Evolutionary conservation across 2,888 invertebrate species (phyloP).

Genomic region (Gonocerus acuteangulatus): DNA sequence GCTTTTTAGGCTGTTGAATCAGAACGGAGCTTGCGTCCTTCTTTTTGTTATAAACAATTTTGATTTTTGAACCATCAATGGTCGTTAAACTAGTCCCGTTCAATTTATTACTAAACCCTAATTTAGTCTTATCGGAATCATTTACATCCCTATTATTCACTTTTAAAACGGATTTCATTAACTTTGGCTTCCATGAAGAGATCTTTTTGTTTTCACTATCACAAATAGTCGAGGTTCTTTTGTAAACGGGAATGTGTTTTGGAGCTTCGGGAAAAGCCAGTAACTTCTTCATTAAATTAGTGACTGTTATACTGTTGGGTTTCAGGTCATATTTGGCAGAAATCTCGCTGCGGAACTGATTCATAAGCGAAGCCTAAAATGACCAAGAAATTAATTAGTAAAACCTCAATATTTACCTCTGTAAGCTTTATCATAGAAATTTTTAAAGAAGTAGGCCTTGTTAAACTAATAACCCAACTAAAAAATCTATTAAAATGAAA

Average conservation of each 20-base stretch:
- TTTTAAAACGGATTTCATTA: slow-evolving; percentile 22
- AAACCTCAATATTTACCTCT: no score
- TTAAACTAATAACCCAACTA: no score
- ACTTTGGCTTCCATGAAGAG: slow-evolving; percentile 11
- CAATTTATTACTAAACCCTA: neutral
- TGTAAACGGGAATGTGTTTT: slow-evolving; percentile 22
- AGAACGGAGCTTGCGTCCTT: slow-evolving; percentile 1
- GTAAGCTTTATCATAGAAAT: no score
- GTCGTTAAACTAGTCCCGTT: neutral
- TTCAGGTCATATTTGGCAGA: slow-evolving; percentile 13
- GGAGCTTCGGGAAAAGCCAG: slow-evolving; percentile 16
- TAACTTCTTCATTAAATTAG: slow-evolving; percentile 6
- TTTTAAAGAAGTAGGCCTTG: no score
- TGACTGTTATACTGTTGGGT: neutral
- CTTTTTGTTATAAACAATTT: slow-evolving; percentile 24
- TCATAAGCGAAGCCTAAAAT: slow-evolving; percentile 16
- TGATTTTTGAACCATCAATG: slow-evolving; percentile 18
- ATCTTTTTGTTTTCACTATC: slow-evolving; percentile 21
- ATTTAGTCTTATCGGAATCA: slow-evolving; percentile 5
- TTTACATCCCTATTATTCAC: slow-evolving; percentile 2
- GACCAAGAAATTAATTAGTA: neutral
- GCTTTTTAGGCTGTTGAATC: slow-evolving; percentile 7
- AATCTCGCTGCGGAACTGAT: slow-evolving; percentile 8
- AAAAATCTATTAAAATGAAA: no score
- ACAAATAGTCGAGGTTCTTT: neutral